A percentile compares a stretch with the other conserved stretches of the same genome.
Conservation (phyloP, 2,113 vertebrate species). For the Passer domesticus region DNA sequence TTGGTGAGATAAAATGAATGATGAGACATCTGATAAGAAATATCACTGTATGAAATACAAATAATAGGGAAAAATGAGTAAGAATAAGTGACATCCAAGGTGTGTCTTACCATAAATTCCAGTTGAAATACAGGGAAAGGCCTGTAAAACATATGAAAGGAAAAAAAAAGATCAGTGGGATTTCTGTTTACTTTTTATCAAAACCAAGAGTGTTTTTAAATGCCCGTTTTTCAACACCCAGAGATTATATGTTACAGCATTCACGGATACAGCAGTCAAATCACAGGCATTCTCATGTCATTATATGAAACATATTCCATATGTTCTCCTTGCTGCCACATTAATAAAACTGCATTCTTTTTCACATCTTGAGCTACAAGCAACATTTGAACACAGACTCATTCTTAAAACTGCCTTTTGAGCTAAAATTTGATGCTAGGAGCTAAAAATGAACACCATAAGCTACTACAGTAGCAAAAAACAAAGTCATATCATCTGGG, state of each 20-base stretch:
- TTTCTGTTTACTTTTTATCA: constrained; percentile 4
- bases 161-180: constrained; percentile 36
- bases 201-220: not conserved
- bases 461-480: not conserved
- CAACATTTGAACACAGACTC: not conserved
- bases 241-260: not conserved
- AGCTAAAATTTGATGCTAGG: not conserved
- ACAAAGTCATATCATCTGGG: not conserved
- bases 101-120: constrained; percentile 95
- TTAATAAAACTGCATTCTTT: not conserved
- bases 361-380: not conserved
- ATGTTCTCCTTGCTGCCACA: not conserved
- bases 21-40: not conserved
- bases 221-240: constrained; percentile 1
- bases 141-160: constrained; percentile 79
- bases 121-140: constrained; percentile 98
- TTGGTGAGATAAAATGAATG: not conserved
- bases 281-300: not conserved
- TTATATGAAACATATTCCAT: not conserved
- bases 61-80: not conserved
- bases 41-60: not conserved
- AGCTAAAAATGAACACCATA: not conserved
- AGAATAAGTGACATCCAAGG: not conserved
- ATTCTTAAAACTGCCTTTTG: not conserved
- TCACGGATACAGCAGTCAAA: not conserved